Percentiles rank a stretch among this genome's conserved stretches.
Evolutionary conservation across 2,888 invertebrate species (phyloP).

Genomic region (Deilephila porcellus): DNA sequence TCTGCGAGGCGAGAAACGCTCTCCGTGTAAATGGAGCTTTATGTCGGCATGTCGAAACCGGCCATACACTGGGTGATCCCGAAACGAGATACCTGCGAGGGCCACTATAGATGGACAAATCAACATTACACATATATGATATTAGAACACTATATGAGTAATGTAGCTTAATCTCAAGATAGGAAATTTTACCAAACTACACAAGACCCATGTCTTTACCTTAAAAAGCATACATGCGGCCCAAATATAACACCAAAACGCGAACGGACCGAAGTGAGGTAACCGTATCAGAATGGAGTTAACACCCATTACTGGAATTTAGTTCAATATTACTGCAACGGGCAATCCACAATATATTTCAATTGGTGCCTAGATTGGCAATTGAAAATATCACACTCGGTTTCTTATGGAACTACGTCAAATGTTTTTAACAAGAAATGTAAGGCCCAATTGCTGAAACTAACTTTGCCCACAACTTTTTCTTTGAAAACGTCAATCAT

Average conservation of each 20-base stretch:
- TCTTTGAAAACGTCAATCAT: too few relatives aligned
- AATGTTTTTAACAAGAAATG: slow-evolving; percentile 13
- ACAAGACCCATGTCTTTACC: not conserved
- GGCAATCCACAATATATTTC: slow-evolving; percentile 28
- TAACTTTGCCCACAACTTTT: too few relatives aligned
- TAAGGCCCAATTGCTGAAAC: too few relatives aligned
- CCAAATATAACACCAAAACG: slow-evolving; percentile 1
- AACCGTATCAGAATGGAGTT: slow-evolving; percentile 23
- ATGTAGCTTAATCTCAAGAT: not conserved
- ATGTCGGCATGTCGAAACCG: too few relatives aligned
- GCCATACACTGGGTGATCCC: too few relatives aligned
- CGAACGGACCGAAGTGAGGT: not conserved
- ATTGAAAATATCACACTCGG: slow-evolving; percentile 29
- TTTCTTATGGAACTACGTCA: slow-evolving; percentile 19
- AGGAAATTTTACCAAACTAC: not conserved
- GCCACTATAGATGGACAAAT: too few relatives aligned
- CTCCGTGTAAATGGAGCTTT: too few relatives aligned
- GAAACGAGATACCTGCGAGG: too few relatives aligned
- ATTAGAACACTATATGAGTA: not conserved
- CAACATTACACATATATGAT: too few relatives aligned
- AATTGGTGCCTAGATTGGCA: slow-evolving; percentile 24
- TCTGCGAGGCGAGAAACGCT: too few relatives aligned
- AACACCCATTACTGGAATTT: slow-evolving; percentile 19
- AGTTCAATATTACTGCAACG: slow-evolving; percentile 23
- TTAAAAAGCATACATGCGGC: not conserved